Evolutionary conservation across 2,113 vertebrate species (phyloP).

Genomic region (Irena cyanogastra): DNA sequence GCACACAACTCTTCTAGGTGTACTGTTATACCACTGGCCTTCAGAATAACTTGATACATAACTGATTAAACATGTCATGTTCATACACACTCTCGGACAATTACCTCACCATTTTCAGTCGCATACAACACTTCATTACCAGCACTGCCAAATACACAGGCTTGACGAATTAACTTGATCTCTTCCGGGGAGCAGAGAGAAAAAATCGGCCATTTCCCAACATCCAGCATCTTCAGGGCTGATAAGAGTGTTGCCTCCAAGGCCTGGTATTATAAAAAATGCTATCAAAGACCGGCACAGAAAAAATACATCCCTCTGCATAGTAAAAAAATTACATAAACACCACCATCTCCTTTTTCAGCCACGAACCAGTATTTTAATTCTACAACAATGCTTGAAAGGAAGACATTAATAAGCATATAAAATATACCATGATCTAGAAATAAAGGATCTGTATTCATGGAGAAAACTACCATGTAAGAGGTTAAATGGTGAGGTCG

Average conservation of each 20-base stretch:
- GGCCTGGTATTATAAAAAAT: conserved; percentile 40
- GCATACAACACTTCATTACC: conserved; percentile 94
- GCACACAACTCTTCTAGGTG: neutral
- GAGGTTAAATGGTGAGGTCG: neutral
- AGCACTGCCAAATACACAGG: conserved; percentile 92
- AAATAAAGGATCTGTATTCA: neutral
- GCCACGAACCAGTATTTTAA: neutral
- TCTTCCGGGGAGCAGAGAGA: conserved; percentile 92
- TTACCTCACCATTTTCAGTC: conserved; percentile 94
- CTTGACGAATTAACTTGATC: conserved; percentile 87
- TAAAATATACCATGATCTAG: neutral
- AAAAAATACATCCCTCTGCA: neutral
- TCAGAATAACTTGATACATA: neutral
- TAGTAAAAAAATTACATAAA: neutral
- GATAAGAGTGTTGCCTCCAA: conserved; percentile 51
- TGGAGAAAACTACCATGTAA: neutral
- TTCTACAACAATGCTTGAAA: neutral
- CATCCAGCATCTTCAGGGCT: conserved; percentile 91
- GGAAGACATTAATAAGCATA: neutral
- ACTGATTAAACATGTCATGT: neutral
- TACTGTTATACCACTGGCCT: neutral
- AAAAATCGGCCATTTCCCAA: conserved; percentile 98
- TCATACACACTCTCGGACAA: neutral
- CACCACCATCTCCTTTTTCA: neutral
- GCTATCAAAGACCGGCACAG: neutral